Evolutionary conservation across 2,113 vertebrate species (phyloP).

Genomic region (Melospiza melodia): DNA sequence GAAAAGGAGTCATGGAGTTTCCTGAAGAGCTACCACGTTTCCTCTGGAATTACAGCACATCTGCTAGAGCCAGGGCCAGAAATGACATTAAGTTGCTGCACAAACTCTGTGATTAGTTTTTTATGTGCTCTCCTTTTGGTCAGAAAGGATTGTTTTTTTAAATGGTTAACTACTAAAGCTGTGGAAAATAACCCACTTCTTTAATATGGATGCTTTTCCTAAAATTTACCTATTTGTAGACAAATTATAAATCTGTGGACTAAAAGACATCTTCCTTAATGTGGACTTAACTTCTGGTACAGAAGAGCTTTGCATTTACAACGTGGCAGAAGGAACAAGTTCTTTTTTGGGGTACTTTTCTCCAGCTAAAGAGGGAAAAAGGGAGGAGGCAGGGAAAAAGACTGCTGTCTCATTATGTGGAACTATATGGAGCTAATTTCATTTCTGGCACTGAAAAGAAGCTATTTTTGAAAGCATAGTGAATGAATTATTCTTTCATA

Average conservation of each 20-base stretch:
- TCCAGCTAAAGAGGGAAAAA: neutral
- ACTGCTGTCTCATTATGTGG: accelerated
- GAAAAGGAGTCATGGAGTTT: neutral
- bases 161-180: neutral
- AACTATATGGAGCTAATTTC: neutral
- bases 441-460: neutral
- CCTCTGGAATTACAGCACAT: neutral
- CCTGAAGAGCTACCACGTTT: neutral
- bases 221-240: neutral
- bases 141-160: neutral
- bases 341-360: neutral
- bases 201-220: neutral
- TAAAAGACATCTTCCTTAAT: neutral
- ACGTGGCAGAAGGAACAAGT: neutral
- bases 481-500: neutral
- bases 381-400: neutral
- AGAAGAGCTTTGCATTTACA: neutral
- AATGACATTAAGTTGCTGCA: neutral
- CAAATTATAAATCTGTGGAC: neutral
- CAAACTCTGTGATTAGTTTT: neutral
- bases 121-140: neutral
- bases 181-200: neutral
- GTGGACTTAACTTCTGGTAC: neutral
- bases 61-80: neutral
- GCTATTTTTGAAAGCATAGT: neutral